Base-by-base conservation (phyloP, 2,888 invertebrate genomes). In the Tenthredo mesomela region DNA sequence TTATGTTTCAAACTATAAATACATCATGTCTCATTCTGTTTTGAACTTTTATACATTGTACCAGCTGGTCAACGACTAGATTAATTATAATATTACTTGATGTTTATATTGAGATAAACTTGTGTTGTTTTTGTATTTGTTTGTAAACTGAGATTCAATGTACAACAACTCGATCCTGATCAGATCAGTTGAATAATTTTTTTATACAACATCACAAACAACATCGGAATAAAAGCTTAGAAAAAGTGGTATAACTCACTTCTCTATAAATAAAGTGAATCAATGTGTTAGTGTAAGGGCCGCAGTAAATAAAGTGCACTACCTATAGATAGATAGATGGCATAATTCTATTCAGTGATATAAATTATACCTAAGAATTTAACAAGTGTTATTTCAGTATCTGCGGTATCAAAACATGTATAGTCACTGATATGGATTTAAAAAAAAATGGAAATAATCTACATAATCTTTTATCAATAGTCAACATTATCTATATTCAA, bases 401-500 rank as follows among this genome's bases (percentile, higher is more conserved):
- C 43, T 40, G 15, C 37, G 7, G 15, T 73, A 33, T 77, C 33
- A 54, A 15, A 77, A n/a, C 12, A 6, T n/a, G 77, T 77, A 29
- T 7, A 29, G 15, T 18, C 29, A 18, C 40, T 25, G 33, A 77
- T 77, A 33, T 50, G 25, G 54, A 33, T 33, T 1, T n/a, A 2
- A 29, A 33, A 40, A n/a, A 73, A 25, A 21, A 43, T 73, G 6
- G 43, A 21, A 73, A 73, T 43, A 21, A 73, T 21, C 21, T 73
- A 43, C 9, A 73, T 10, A 40, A 73, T 33, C 40, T 73, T 21
- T 21, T 73, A 73, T 73, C 40, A 73, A 40, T 43, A 73, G 43
- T 73, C 71, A 73, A 73, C 43, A 43, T 73, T 73, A 73, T 73
- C n/a, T 61, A 15, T 50, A 61, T 61, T 80, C 6, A 61, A 80